Base-by-base conservation (phyloP, 2,797 vertebrate genomes). In the Lepidocolaptes lacrymiger region DNA sequence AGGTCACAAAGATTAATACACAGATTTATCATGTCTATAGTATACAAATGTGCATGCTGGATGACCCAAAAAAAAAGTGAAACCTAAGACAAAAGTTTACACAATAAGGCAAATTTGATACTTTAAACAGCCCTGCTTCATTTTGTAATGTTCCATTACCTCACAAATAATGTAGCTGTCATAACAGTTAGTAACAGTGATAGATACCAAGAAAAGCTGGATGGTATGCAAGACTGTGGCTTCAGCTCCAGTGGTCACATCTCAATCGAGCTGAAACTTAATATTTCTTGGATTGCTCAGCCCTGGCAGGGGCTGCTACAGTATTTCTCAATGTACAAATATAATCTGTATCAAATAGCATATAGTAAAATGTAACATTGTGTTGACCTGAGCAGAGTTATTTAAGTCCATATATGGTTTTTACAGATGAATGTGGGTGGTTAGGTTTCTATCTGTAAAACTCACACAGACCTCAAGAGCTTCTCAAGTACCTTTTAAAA, bases 131-230 rank as follows among this genome's bases (percentile, higher is more conserved):
- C 54, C 84, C 85, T 94, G 85, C 61, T 94, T 95, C 82, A 68
- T 90, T 91, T 90, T 89, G 91, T 71, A 92, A 74, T 6, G 7
- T 89, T 94, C 83, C 3, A 24, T 91, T 94, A 90, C 91, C 78
- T 91, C 93, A 96, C 91, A 97, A 96, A 95, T 97, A 89, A 95
- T 2, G 3, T 89, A 89, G 83, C 74, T 96, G 89, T 96, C 96
- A 96, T 95, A 96, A 95, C 92, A 96, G 96, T 93, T 7, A 80
- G 69, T 86, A 91, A 95, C 85, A 82, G 67, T 51, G 46, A 86
- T 9, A 93, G 69, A 91, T 88, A 94, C n/a, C 81, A 63, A 93
- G 89, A 94, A 96, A 97, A 93, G 75, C 94, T 94, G 95, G 69
- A 89, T 92, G 64, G 41, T 64, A 87, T 92, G 83, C 91, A 91